These are phyloP conservation scores for Aphis craccivora DNA, from an alignment of 1,140 invertebrate genomes.

Conservation along the genomic window DNA sequence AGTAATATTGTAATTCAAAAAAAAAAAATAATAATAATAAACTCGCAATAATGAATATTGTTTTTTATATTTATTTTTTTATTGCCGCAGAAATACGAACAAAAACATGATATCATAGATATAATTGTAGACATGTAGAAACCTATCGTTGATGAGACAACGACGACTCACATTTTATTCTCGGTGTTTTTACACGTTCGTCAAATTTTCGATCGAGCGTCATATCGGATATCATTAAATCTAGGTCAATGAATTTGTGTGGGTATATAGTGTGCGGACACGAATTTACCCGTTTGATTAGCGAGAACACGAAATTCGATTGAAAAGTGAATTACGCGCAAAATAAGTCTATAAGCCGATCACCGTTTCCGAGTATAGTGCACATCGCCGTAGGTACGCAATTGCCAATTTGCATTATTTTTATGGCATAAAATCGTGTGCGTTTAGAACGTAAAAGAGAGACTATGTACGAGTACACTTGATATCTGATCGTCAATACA, in stretches of 20 bases:
- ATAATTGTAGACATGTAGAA: not conserved
- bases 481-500: not conserved
- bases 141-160: not conserved
- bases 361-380: not conserved
- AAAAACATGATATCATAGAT: too few relatives aligned
- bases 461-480: not conserved
- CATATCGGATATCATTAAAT: not conserved
- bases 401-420: not conserved
- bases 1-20: not conserved
- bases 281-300: not conserved
- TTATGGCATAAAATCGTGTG: not conserved
- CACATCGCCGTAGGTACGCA: not conserved
- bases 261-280: not conserved
- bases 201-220: not conserved
- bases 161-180: not conserved
- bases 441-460: not conserved
- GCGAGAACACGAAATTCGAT: not conserved
- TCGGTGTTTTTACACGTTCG: not conserved
- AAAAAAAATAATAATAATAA: not conserved
- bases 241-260: not conserved
- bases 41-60: not conserved
- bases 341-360: not conserved
- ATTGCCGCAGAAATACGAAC: not conserved
- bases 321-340: not conserved
- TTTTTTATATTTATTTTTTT: not conserved